Evolutionary conservation across 2,797 vertebrate species (phyloP).

Genomic region (Peromyscus aztecus): DNA sequence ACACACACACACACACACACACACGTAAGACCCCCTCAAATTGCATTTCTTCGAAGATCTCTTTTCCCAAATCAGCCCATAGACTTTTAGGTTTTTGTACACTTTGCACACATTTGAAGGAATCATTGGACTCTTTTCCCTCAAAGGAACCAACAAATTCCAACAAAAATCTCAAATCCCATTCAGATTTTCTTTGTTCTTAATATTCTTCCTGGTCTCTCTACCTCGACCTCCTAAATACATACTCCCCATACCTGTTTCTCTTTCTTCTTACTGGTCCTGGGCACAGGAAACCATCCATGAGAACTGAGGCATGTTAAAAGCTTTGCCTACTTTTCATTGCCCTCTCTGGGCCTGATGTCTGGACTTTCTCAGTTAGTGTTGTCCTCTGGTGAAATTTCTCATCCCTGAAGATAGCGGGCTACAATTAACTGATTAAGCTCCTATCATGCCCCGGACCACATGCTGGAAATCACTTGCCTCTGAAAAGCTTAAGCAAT

Average conservation of each 20-base stretch:
- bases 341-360: neutral
- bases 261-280: neutral
- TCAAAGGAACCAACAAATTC: constrained; percentile 16
- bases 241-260: neutral
- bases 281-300: neutral
- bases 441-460: neutral
- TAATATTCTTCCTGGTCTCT: neutral
- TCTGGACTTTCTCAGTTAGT: neutral
- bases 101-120: neutral
- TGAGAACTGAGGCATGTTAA: neutral
- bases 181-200: constrained; percentile 13
- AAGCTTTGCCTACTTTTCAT: neutral
- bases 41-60: neutral
- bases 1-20: neutral
- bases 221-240: too few species aligned
- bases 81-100: neutral
- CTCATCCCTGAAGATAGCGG: neutral
- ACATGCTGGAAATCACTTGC: neutral
- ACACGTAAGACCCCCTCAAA: neutral
- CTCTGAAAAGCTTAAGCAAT: neutral
- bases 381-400: neutral
- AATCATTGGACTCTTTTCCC: neutral
- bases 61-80: neutral
- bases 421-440: neutral
- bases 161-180: neutral